Evolutionary conservation across 2,888 invertebrate genomes (phyloP).

Genomic region (Limnephilus auricula): DNA sequence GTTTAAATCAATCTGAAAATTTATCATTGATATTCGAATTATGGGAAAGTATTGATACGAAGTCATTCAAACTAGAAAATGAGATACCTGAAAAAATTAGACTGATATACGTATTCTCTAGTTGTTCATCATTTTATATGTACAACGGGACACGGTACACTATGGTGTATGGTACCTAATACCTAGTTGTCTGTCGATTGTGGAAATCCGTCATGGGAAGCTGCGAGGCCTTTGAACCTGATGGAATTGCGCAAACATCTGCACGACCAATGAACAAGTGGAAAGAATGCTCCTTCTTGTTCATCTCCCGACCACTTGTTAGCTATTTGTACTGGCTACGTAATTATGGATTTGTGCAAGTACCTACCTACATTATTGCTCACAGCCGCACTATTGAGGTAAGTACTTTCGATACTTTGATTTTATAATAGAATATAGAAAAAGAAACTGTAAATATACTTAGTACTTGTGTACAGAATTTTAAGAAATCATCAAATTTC

Average conservation of each 20-base stretch:
- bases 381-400: no score
- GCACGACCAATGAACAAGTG: conserved; percentile 18
- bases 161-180: not conserved
- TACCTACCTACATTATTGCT: not conserved
- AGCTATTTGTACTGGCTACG: not conserved
- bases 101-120: not conserved
- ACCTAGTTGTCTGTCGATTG: not conserved
- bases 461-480: no score
- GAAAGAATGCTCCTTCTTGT: not conserved
- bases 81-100: not conserved
- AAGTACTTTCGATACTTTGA: not conserved
- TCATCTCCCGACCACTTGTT: not conserved
- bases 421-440: no score
- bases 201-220: conserved; percentile 29
- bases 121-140: not conserved
- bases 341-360: not conserved
- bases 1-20: no score
- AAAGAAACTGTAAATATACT: no score
- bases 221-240: conserved; percentile 29
- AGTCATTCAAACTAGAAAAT: no score
- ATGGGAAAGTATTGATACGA: no score
- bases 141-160: not conserved
- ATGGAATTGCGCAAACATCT: not conserved
- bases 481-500: no score
- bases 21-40: no score